Evolutionary conservation across 2,888 invertebrate genomes (phyloP).

Genomic region (Hydriomena furcata): DNA sequence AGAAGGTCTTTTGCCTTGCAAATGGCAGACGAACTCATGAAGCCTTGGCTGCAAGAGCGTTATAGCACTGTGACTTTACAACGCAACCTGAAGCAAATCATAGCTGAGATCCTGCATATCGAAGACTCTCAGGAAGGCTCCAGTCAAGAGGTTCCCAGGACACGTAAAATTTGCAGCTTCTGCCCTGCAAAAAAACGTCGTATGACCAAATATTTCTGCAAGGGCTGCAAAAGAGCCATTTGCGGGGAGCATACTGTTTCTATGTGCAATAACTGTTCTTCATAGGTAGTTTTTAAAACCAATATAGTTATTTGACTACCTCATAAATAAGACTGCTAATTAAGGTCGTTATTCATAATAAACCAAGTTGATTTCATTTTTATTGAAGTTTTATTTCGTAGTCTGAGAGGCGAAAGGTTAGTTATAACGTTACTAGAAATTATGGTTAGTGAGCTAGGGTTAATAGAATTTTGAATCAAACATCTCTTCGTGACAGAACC

Average conservation of each 20-base stretch:
- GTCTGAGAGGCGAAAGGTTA: not conserved
- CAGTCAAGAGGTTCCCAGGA: no score
- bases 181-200: no score
- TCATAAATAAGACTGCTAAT: not conserved
- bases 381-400: not conserved
- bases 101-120: not conserved
- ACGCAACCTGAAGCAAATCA: not conserved
- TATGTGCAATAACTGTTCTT: constrained; percentile 3
- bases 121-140: not conserved
- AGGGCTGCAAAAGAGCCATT: constrained; percentile 4
- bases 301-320: not conserved
- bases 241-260: not conserved
- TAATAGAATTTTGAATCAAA: no score
- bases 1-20: constrained; percentile 8
- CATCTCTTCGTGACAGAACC: no score
- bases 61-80: constrained; percentile 1
- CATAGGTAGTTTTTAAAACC: not conserved
- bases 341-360: not conserved
- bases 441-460: not conserved
- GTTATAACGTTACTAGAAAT: not conserved
- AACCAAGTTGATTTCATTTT: not conserved
- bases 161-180: no score
- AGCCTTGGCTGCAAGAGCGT: constrained; percentile 26
- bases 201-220: constrained; percentile 1
- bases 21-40: constrained; percentile 20